Base-by-base conservation (phyloP, 2,888 invertebrate genomes). In the Chymomyza fuscimana region DNA sequence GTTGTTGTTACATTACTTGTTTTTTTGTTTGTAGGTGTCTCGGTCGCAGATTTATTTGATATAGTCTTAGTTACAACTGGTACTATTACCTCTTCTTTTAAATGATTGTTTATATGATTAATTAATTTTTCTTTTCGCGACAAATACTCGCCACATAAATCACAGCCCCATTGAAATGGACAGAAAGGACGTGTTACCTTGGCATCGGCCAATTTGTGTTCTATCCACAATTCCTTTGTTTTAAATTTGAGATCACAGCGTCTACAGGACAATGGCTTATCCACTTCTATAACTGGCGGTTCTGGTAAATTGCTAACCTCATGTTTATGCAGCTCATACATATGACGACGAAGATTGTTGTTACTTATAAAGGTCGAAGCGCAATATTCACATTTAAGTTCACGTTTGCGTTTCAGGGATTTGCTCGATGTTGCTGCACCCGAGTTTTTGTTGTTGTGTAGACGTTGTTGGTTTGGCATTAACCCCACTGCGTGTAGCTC, bases 91-190 rank as follows among this genome's bases (percentile, higher is more conserved):
- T 82, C 81, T 70, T 91, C 91, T 67, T 91, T 91, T 66, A 92
- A 87, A 77, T 92, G 92, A 65, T 90, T 90, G 66, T 90, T 87
- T 74, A 92, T 90, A 74, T 92, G 92, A 81, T 92, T 91, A 62
- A 92, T 85, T 15, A 92, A 82, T 72, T 92, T 91, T 78, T 92
- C 92, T 63, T 92, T 92, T 51, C 92, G 89, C 32, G 92, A 92
- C 65, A 92, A 87, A 70, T 92, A 90, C 60, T 91, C 90, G 46
- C 91, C 91, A 68, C 92, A 92, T 60, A 92, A 82, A 67, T 92
- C 92, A 74, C 92, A 92, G 68, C 91, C 91, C 92, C 92, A 92
- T 69, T 92, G 92, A 79, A 91, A 92, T 70, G 92, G 90, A 32
- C 91, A 90, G 59, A 89, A 90, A 5, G 91, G 90, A 71, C 90